A percentile compares a stretch with the other conserved stretches of the same genome.
phyloP scores from a whole-genome alignment of 2,888 invertebrate genomes.

The Brachyopa scutellaris region DNA sequence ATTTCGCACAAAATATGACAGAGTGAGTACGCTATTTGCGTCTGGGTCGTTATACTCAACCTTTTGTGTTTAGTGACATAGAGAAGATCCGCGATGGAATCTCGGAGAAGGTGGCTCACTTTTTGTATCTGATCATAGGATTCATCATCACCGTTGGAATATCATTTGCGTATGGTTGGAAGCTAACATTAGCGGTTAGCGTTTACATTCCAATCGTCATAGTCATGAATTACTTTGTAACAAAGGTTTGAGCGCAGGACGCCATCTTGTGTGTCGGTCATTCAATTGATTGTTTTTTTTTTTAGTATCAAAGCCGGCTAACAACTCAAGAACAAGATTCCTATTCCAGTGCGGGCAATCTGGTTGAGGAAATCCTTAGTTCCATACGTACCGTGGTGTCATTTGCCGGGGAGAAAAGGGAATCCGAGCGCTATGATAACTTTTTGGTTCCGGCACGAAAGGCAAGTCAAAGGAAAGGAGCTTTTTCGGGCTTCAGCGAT shows the following conservation, averaged over 20 bases:
- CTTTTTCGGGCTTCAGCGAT: slow-evolving; percentile 87
- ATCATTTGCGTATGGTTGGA: slow-evolving; percentile 92
- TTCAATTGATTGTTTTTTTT: not conserved
- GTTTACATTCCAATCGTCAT: slow-evolving; percentile 90
- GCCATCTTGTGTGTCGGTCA: too few species aligned
- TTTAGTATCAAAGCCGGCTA: slow-evolving; percentile 85
- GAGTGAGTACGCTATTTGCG: slow-evolving; percentile 89
- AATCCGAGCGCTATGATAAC: slow-evolving; percentile 85
- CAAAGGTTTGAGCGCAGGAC: slow-evolving; percentile 86
- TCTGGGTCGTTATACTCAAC: too few species aligned
- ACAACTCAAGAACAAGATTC: slow-evolving; percentile 86
- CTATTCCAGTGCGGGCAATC: slow-evolving; percentile 89
- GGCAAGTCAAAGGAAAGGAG: slow-evolving; percentile 86
- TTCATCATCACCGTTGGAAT: slow-evolving; percentile 85
- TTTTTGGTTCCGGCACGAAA: slow-evolving; percentile 85
- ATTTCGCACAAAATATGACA: slow-evolving; percentile 88
- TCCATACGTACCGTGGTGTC: slow-evolving; percentile 90
- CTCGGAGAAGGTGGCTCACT: slow-evolving; percentile 91
- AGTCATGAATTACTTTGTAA: slow-evolving; percentile 88
- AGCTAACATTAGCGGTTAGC: slow-evolving; percentile 91
- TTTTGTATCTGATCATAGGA: slow-evolving; percentile 84
- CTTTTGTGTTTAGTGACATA: slow-evolving; percentile 85
- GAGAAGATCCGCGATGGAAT: slow-evolving; percentile 92
- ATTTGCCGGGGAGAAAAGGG: slow-evolving; percentile 90
- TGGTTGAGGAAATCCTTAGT: slow-evolving; percentile 90